Conservation (phyloP, 2,113 vertebrate species). For the Eptesicus fuscus region DNA sequence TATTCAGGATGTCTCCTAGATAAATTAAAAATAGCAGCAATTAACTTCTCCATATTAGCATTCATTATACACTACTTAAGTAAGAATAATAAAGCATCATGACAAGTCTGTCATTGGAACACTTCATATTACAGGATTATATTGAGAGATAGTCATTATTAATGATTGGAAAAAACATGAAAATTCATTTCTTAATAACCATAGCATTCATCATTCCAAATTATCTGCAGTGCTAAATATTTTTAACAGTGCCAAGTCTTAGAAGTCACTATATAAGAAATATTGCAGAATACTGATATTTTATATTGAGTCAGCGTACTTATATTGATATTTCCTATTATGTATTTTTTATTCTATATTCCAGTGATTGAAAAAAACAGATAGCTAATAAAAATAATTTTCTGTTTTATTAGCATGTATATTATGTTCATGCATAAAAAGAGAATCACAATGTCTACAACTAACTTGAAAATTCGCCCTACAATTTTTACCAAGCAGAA, state of each 20-base stretch:
- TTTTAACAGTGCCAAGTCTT: neutral
- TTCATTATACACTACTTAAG: slow-evolving; percentile 81
- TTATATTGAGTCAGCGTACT: slow-evolving; percentile 36
- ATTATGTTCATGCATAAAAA: neutral
- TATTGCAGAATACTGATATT: neutral
- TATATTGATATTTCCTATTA: neutral
- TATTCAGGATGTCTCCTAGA: slow-evolving; percentile 82
- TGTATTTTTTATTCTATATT: neutral
- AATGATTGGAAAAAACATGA: slow-evolving; percentile 16
- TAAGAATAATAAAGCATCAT: slow-evolving; percentile 79
- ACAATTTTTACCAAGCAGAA: neutral
- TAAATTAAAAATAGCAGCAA: slow-evolving; percentile 89
- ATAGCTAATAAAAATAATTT: neutral
- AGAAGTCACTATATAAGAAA: neutral
- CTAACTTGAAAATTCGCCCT: neutral
- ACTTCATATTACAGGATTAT: slow-evolving; percentile 67
- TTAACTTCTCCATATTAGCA: slow-evolving; percentile 85
- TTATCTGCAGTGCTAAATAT: neutral
- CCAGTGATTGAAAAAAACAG: neutral
- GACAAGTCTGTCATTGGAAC: slow-evolving; percentile 78
- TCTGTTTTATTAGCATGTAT: neutral
- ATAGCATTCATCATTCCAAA: neutral
- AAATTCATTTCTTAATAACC: slow-evolving; percentile 55
- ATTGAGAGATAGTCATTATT: slow-evolving; percentile 63
- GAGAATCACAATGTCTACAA: neutral